A percentile compares a stretch with the other conserved stretches of the same genome.
Conservation (phyloP, 2,113 vertebrate species). For the Atractosteus spatula region DNA sequence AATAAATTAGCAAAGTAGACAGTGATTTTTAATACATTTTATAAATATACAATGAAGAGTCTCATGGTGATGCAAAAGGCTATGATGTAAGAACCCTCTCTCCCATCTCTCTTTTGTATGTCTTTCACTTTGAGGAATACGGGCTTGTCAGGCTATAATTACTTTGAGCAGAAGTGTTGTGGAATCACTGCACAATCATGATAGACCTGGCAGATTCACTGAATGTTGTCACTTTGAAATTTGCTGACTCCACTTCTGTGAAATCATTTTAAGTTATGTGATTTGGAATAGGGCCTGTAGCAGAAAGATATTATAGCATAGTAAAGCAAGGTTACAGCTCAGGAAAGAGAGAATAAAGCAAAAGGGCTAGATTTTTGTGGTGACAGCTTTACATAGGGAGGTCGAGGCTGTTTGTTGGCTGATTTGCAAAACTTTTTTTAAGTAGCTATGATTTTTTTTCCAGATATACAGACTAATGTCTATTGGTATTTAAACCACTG, state of each 20-base stretch:
- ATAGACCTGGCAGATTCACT: constrained; percentile 39
- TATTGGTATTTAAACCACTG: no score
- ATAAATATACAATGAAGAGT: constrained; percentile 58
- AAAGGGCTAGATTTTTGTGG: no score
- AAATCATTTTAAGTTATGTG: constrained; percentile 43
- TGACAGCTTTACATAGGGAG: no score
- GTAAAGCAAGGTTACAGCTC: background rate
- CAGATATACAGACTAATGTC: no score
- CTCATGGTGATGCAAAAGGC: constrained; percentile 15
- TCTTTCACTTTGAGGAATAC: constrained; percentile 6
- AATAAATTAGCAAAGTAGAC: constrained; percentile 36
- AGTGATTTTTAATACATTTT: constrained; percentile 48
- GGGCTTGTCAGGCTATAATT: constrained; percentile 47
- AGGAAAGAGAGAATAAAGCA: no score
- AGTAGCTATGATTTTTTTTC: no score
- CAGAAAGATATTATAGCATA: constrained; percentile 37
- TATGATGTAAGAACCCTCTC: constrained; percentile 27
- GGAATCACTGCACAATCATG: constrained; percentile 42
- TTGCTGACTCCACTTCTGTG: constrained; percentile 49
- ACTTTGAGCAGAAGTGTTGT: constrained; percentile 43
- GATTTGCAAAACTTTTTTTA: no score
- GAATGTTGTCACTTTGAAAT: constrained; percentile 40
- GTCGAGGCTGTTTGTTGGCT: no score
- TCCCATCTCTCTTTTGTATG: constrained; percentile 9
- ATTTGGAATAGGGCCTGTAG: constrained; percentile 29